These are phyloP conservation scores for Spodoptera frugiperda DNA, from an alignment of 1,140 invertebrate species.

Conservation along the genomic window DNA sequence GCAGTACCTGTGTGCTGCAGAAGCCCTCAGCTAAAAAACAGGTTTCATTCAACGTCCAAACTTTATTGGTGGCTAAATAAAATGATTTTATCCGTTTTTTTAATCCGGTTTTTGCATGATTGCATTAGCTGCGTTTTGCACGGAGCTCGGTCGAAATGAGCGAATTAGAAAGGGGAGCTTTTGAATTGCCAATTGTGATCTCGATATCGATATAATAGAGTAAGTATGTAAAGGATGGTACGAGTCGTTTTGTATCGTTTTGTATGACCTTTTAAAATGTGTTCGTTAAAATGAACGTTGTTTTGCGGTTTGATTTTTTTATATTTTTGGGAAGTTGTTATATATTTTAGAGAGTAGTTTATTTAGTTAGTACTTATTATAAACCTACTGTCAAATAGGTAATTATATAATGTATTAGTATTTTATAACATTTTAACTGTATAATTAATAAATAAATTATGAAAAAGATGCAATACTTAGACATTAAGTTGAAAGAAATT, in stretches of 20 bases:
- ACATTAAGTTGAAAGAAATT: too few relatives aligned
- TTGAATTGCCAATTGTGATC: constrained; percentile 51
- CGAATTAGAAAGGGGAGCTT: constrained; percentile 43
- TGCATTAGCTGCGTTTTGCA: constrained; percentile 49
- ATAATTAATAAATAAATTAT: too few relatives aligned
- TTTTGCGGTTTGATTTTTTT: neutral
- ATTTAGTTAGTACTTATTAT: too few relatives aligned
- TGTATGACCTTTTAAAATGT: constrained; percentile 14
- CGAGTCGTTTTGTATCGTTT: constrained; percentile 24
- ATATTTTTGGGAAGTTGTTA: too few relatives aligned
- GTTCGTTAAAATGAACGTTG: constrained; percentile 17
- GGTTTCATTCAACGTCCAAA: constrained; percentile 55
- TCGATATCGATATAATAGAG: constrained; percentile 41
- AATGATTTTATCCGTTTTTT: constrained; percentile 47
- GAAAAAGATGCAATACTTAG: too few relatives aligned
- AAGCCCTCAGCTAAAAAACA: constrained; percentile 53
- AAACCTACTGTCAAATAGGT: too few relatives aligned
- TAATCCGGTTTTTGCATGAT: constrained; percentile 50
- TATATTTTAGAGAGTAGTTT: too few relatives aligned
- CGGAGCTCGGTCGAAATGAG: constrained; percentile 46
- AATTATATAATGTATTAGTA: too few relatives aligned
- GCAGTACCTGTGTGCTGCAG: constrained; percentile 70
- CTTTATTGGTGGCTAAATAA: constrained; percentile 37
- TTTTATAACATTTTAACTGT: too few relatives aligned
- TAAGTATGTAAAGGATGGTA: constrained; percentile 32